phyloP scores from a whole-genome alignment of 2,888 invertebrate species.

The Monochamus alternatus region DNA sequence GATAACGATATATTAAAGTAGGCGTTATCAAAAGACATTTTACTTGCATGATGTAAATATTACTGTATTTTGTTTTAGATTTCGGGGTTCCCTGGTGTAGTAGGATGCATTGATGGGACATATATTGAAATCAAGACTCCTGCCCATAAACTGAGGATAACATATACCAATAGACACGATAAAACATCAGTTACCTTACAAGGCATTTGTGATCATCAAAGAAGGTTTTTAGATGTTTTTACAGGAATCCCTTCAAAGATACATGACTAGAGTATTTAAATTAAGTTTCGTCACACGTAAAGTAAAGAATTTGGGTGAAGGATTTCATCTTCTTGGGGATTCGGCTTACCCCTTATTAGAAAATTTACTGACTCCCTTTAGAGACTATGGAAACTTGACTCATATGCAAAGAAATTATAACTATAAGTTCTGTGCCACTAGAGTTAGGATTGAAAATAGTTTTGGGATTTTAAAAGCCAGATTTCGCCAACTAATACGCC shows the following conservation, averaged over 20 bases:
- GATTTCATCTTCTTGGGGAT: constrained; percentile 58
- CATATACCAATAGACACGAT: constrained; percentile 61
- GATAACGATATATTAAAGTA: no score
- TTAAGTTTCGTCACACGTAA: constrained; percentile 50
- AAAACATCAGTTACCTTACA: constrained; percentile 57
- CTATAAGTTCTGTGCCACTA: constrained; percentile 52
- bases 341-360: constrained; percentile 56
- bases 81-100: constrained; percentile 46
- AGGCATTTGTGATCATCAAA: constrained; percentile 60
- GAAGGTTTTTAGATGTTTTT: constrained; percentile 58
- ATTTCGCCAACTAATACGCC: constrained; percentile 48
- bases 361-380: constrained; percentile 56
- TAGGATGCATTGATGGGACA: constrained; percentile 56
- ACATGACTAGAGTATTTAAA: constrained; percentile 57
- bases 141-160: constrained; percentile 60
- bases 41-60: not conserved
- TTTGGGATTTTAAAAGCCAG: constrained; percentile 60
- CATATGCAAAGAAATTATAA: constrained; percentile 56
- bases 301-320: constrained; percentile 42
- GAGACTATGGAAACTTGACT: constrained; percentile 57
- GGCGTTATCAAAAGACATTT: not conserved
- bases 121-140: constrained; percentile 57
- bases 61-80: constrained; percentile 33
- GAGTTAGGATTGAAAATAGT: constrained; percentile 61
- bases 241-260: constrained; percentile 60